Conservation (phyloP, 2,797 vertebrate genomes). For the Harpagifer antarcticus region DNA sequence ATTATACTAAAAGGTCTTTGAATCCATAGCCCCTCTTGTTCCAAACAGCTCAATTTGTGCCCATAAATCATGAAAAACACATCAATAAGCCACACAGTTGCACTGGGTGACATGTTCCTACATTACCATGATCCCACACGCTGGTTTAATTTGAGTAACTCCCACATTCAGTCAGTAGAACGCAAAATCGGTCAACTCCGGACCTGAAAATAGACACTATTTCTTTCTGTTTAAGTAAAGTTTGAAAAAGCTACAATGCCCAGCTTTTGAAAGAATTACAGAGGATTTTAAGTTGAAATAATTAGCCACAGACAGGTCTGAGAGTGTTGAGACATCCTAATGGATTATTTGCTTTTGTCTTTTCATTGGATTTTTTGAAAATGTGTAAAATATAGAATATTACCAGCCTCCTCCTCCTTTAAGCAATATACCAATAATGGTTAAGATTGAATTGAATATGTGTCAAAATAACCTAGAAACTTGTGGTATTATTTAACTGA, state of each 20-base stretch:
- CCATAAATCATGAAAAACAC: not conserved
- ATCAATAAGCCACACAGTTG: not conserved
- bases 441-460: not conserved
- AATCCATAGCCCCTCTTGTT: not conserved
- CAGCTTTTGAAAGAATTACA: not conserved
- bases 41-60: not conserved
- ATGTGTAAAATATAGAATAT: not conserved
- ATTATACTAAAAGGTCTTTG: not conserved
- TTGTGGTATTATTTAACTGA: not conserved
- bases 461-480: conserved; percentile 1
- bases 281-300: not conserved
- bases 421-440: not conserved
- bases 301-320: not conserved
- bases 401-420: not conserved
- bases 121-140: not conserved
- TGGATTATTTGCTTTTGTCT: not conserved
- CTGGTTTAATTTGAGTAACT: conserved; percentile 1
- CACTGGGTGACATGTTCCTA: not conserved
- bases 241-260: not conserved
- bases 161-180: not conserved
- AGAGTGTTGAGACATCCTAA: not conserved
- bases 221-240: not conserved
- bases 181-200: conserved; percentile 4
- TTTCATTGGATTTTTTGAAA: not conserved
- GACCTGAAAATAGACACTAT: conserved; percentile 12